Evolutionary conservation across 2,888 invertebrate species (phyloP), one percentile per base, ranked within the genome.

Genomic region (Rapana venosa): DNA sequence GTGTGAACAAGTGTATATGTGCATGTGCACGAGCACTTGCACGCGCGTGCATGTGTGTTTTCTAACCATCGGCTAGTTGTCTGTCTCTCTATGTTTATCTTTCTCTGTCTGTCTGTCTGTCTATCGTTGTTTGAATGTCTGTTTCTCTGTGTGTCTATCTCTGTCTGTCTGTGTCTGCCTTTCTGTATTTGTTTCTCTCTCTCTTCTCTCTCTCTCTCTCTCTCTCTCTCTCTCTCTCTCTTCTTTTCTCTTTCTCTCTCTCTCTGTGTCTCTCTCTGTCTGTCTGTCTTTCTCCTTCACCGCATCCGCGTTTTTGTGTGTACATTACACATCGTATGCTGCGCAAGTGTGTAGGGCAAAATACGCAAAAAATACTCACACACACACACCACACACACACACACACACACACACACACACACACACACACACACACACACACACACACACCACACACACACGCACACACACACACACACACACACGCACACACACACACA

Each of bases 361-460:
- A 47, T 47, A 47, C 4, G 47, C 47, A 47, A 47, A 47, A n/a
- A n/a, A 30, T n/a, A 30, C 74, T 1, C 30, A 74, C 74, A n/a
- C 26, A 74, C 74, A 74, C 74, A 74, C 74, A 74, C 47, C 47
- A 47, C 30, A 30, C 74, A 74, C 30, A 74, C 74, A 74, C 30
- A 74, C 74, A 74, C 30, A 74, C 74, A 74, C 74, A n/a, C 74
- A 74, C 74, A 74, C 26, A 26, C 74, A 74, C 74, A 74, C 74
- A 8, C 74, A 74, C 74, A 8, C 74, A 74, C 74, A 22, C 74
- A 22, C n/a, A 74, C 74, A 74, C n/a, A 74, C 74, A 74, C n/a
- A n/a, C 74, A 74, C n/a, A 74, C 74, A 74, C n/a, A 74, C 74
- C 35, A 22, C 35, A 81, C 17, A 15, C 81, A 81, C 35, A 35